A percentile compares a stretch with the other conserved stretches of the same genome.
Conservation (phyloP, 2,113 vertebrate genomes). For the Parotia lawesii region DNA sequence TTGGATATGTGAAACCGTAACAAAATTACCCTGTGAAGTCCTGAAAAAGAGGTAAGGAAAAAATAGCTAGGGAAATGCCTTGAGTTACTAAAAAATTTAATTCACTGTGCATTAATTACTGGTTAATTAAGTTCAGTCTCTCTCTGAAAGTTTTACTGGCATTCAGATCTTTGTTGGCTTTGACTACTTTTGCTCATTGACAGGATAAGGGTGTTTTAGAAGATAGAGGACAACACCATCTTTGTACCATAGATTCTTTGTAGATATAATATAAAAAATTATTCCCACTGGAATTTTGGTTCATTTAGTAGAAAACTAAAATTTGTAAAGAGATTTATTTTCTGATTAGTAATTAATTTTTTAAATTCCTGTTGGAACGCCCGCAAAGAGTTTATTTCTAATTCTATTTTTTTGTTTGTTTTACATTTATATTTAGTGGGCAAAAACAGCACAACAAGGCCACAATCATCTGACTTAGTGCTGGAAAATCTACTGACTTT, state of each 20-base stretch:
- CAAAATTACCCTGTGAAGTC: constrained; percentile 34
- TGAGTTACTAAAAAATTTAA: constrained; percentile 42
- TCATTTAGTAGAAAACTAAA: neutral
- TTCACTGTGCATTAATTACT: constrained; percentile 51
- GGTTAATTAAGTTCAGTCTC: constrained; percentile 10
- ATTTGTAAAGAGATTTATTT: neutral
- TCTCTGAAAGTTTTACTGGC: neutral
- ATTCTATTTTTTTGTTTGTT: neutral
- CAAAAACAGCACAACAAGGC: neutral
- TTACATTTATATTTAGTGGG: neutral
- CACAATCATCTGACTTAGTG: neutral
- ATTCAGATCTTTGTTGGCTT: neutral
- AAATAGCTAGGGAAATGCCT: constrained; percentile 21
- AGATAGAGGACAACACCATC: neutral
- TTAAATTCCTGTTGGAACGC: neutral
- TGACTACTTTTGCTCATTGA: neutral
- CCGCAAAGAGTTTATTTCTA: neutral
- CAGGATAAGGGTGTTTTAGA: neutral
- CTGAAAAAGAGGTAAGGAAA: constrained; percentile 26
- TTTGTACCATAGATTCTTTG: neutral
- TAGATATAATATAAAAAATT: neutral
- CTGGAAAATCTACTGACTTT: neutral
- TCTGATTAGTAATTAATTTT: neutral
- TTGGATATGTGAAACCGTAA: neutral
- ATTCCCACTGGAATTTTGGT: neutral